Evolutionary conservation across 2,888 invertebrate species (phyloP).

Genomic region (Opisthograptis luteolata): DNA sequence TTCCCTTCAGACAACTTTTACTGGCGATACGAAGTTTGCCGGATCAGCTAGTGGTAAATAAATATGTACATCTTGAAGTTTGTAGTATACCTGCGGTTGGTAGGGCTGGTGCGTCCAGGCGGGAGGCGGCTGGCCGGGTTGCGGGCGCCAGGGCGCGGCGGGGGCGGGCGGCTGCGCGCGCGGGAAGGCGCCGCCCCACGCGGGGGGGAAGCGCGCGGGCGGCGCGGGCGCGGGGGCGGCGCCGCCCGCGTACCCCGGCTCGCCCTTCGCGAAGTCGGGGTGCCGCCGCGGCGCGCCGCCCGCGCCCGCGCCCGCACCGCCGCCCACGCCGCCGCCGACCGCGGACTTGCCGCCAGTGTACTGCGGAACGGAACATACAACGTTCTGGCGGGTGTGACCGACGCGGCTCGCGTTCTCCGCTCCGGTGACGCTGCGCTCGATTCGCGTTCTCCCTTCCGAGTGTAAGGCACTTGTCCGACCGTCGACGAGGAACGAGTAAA

Average conservation of each 20-base stretch:
- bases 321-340: slow-evolving; percentile 82
- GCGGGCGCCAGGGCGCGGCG: slow-evolving; percentile 62
- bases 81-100: slow-evolving; percentile 55
- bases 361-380: slow-evolving; percentile 43
- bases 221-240: slow-evolving; percentile 49
- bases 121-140: slow-evolving; percentile 57
- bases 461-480: too few relatives aligned
- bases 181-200: slow-evolving; percentile 62
- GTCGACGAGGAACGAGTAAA: too few relatives aligned
- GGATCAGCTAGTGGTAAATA: too few relatives aligned
- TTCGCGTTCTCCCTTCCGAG: neutral
- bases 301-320: slow-evolving; percentile 75
- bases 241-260: slow-evolving; percentile 41
- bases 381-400: neutral
- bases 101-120: slow-evolving; percentile 71
- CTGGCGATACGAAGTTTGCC: too few relatives aligned
- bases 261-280: slow-evolving; percentile 62
- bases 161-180: slow-evolving; percentile 64
- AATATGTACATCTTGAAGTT: too few relatives aligned
- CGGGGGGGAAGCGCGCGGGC: slow-evolving; percentile 49
- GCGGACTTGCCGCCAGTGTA: slow-evolving; percentile 72
- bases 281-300: slow-evolving; percentile 71
- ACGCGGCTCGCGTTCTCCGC: slow-evolving; percentile 10
- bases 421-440: slow-evolving; percentile 5
- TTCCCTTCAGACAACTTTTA: too few relatives aligned